A percentile compares a stretch with the other conserved stretches of the same genome.
phyloP scores from a whole-genome alignment of 2,113 vertebrate species.

The Halichoerus grypus region DNA sequence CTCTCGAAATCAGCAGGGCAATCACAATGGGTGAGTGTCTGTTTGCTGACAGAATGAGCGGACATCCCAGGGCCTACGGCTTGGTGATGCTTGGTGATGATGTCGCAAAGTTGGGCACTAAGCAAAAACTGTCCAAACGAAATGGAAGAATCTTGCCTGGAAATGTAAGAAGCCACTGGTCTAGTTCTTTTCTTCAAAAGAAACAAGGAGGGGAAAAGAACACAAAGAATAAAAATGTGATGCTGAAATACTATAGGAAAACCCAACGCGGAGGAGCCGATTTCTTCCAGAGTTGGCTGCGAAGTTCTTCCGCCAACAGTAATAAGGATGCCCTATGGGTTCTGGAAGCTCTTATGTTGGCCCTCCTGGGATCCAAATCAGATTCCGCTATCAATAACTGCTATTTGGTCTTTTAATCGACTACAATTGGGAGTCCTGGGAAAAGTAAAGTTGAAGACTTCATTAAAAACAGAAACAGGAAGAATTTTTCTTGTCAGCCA shows the following conservation, averaged over 20 bases:
- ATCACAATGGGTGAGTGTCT: neutral
- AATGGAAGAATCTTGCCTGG: neutral
- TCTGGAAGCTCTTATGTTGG: neutral
- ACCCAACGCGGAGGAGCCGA: neutral
- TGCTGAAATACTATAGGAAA: neutral
- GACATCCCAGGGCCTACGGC: neutral
- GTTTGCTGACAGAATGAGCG: neutral
- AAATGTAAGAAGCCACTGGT: neutral
- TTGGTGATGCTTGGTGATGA: neutral
- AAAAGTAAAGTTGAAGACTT: neutral
- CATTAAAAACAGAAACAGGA: neutral
- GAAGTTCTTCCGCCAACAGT: neutral
- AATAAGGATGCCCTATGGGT: neutral
- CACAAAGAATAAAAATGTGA: neutral
- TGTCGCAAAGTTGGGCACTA: neutral
- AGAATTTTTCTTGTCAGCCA: neutral
- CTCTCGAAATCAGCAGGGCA: neutral
- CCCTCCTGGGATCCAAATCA: neutral
- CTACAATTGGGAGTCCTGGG: neutral
- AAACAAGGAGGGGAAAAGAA: neutral
- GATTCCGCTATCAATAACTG: neutral
- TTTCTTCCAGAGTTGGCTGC: slow-evolving; percentile 21
- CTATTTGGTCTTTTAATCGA: neutral
- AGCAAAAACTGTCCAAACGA: neutral
- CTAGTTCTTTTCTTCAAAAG: neutral